phyloP scores from a whole-genome alignment of 2,113 vertebrate genomes.

The Pluvialis apricaria region DNA sequence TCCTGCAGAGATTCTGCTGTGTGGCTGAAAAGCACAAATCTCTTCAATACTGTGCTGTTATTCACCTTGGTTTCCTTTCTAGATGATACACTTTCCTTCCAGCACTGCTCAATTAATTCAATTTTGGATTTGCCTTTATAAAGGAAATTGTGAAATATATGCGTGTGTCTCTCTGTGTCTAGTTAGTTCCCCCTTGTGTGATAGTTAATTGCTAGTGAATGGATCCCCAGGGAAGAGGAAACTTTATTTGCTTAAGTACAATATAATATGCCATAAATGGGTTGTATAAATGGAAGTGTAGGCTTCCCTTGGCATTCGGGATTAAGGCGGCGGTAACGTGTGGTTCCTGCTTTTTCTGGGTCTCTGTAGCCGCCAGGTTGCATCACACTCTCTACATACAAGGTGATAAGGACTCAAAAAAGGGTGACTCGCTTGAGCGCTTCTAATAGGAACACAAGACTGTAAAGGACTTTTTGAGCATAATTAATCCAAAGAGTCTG shows the following conservation, averaged over 20 bases:
- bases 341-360: background rate
- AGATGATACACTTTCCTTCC: background rate
- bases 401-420: background rate
- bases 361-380: background rate
- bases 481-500: background rate
- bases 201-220: constrained; percentile 26
- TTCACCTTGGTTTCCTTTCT: background rate
- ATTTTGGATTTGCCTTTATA: background rate
- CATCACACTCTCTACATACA: background rate
- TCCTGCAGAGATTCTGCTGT: background rate
- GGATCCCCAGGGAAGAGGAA: constrained; percentile 21
- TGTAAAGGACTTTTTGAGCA: background rate
- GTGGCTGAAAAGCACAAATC: background rate
- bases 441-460: background rate
- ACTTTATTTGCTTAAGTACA: constrained; percentile 49
- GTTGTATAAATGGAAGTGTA: background rate
- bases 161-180: background rate
- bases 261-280: background rate
- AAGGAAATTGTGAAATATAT: background rate
- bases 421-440: background rate
- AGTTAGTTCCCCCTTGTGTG: constrained; percentile 6
- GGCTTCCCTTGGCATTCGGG: background rate
- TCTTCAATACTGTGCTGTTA: background rate
- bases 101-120: constrained; percentile 1
- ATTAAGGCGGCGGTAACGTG: background rate